A percentile compares a stretch with the other conserved stretches of the same genome.
Evolutionary conservation across 1,140 invertebrate genomes (phyloP).

Genomic region (Drosophila mayri): DNA sequence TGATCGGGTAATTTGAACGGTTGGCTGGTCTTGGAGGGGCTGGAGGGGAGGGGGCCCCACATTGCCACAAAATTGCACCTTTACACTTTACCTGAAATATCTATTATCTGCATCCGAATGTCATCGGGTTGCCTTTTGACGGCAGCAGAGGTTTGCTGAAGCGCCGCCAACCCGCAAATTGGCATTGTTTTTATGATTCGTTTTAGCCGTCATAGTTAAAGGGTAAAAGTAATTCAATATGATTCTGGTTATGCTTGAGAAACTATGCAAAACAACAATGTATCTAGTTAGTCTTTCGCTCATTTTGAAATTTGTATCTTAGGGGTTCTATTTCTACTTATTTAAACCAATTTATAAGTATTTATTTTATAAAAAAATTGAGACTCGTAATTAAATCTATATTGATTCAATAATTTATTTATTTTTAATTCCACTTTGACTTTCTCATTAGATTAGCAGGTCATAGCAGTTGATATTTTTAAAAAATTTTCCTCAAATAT

Average conservation of each 20-base stretch:
- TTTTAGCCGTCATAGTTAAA: conserved; percentile 7
- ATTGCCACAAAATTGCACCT: conserved; percentile 16
- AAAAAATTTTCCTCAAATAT: conserved; percentile 7
- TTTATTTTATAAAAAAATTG: neutral
- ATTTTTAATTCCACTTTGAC: neutral
- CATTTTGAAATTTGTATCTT: neutral
- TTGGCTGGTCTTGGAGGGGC: neutral
- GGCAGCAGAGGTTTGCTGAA: neutral
- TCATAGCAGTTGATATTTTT: conserved; percentile 6
- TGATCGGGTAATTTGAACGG: conserved; percentile 26
- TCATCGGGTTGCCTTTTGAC: conserved; percentile 9
- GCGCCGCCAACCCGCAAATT: conserved; percentile 14
- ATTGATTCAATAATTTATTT: neutral
- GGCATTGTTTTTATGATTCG: conserved; percentile 17
- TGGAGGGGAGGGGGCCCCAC: neutral
- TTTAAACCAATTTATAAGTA: neutral
- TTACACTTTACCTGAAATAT: conserved; percentile 35
- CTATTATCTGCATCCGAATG: conserved; percentile 4
- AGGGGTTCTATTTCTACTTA: neutral
- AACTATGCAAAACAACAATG: neutral
- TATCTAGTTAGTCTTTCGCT: neutral
- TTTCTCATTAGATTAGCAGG: neutral
- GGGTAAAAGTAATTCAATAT: conserved; percentile 9
- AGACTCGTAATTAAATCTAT: no score
- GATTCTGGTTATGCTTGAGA: conserved; percentile 6